Evolutionary conservation across 2,888 invertebrate genomes (phyloP).

Genomic region (Cosmopolites sordidus): DNA sequence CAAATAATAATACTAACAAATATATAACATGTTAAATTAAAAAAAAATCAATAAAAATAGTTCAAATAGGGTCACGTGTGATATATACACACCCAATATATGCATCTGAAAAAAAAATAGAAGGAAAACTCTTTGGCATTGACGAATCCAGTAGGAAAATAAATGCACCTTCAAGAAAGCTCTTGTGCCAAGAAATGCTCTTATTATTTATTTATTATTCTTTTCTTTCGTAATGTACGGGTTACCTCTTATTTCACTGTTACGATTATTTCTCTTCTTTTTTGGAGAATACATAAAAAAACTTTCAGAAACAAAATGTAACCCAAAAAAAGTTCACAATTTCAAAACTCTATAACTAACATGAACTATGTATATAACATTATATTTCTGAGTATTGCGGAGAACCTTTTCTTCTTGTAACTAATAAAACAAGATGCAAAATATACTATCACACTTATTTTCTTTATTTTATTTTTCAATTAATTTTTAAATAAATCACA

Average conservation of each 20-base stretch:
- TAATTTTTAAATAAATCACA: conserved; percentile 11
- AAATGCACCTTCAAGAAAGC: conserved; percentile 21
- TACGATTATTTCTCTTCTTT: too few species aligned
- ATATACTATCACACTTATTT: conserved; percentile 15
- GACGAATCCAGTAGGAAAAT: conserved; percentile 3
- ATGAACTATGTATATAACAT: conserved; percentile 18
- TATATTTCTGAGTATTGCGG: conserved; percentile 23
- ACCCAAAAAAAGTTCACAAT: conserved; percentile 5
- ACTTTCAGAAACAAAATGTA: too few species aligned
- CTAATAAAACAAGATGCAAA: conserved; percentile 21
- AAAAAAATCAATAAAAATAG: conserved; percentile 22
- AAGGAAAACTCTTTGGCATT: conserved; percentile 33
- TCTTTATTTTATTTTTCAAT: neutral
- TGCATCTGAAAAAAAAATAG: conserved; percentile 7
- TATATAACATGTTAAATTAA: conserved; percentile 22
- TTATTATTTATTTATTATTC: neutral
- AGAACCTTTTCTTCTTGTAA: too few species aligned
- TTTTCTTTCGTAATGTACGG: too few species aligned
- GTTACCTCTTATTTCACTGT: too few species aligned
- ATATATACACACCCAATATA: neutral
- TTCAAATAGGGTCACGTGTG: neutral
- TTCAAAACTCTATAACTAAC: conserved; percentile 15
- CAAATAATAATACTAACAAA: conserved; percentile 31
- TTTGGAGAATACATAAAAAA: too few species aligned
- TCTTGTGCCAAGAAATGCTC: conserved; percentile 3